These are phyloP conservation scores for Strigops habroptila DNA, from an alignment of 2,113 vertebrate genomes.

Conservation along the genomic window DNA sequence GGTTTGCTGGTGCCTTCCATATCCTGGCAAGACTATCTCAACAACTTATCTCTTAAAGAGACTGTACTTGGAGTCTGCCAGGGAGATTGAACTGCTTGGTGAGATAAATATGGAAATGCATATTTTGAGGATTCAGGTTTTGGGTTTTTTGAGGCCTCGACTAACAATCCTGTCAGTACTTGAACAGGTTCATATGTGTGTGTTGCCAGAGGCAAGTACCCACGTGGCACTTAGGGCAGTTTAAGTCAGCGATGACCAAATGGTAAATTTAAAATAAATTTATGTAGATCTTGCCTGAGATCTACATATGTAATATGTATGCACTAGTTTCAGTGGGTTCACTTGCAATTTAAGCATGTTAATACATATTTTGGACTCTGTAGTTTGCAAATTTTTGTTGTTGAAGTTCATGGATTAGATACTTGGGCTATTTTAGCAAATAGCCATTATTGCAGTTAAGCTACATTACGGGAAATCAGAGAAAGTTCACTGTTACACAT, in stretches of 20 bases:
- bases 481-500: neutral
- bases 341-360: neutral
- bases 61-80: neutral
- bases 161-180: neutral
- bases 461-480: neutral
- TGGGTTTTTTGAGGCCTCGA: neutral
- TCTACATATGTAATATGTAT: fast-evolving
- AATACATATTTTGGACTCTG: neutral
- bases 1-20: neutral
- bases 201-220: neutral
- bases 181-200: neutral
- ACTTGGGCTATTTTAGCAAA: neutral
- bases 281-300: fast-evolving
- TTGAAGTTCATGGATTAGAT: neutral
- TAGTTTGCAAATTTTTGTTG: neutral
- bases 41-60: neutral
- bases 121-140: neutral
- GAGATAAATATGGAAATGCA: neutral
- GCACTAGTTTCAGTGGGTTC: neutral
- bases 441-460: neutral
- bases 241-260: neutral
- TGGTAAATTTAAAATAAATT: neutral
- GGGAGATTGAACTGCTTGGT: neutral
- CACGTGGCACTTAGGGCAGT: neutral
- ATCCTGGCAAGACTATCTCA: neutral